phyloP scores from a whole-genome alignment of 2,113 vertebrate genomes.

The Falcunculus frontatus region DNA sequence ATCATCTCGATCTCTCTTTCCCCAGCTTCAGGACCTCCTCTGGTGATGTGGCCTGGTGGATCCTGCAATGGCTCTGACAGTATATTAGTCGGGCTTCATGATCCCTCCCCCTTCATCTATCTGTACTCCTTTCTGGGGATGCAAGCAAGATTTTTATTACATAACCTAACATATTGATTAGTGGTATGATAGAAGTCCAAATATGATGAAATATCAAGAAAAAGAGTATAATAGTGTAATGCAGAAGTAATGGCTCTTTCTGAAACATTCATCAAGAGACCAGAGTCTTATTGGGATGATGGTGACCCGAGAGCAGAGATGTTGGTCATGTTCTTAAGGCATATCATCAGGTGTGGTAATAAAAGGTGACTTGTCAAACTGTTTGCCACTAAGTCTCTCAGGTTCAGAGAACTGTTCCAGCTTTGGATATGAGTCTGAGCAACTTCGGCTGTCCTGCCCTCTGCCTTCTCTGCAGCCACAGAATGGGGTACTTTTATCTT shows the following conservation, averaged over 20 bases:
- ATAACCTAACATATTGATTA: neutral
- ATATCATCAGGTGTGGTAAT: neutral
- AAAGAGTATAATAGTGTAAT: neutral
- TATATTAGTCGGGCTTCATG: neutral
- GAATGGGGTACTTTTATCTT: neutral
- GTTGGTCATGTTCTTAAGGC: fast-evolving
- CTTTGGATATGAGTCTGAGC: neutral
- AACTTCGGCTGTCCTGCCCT: neutral
- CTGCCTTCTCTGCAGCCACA: neutral
- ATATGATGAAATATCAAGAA: neutral
- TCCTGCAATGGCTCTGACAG: neutral
- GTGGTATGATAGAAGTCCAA: neutral
- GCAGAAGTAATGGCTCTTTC: neutral
- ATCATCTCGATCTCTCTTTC: neutral
- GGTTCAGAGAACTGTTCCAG: neutral
- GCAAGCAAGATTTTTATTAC: neutral
- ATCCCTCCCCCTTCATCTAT: fast-evolving
- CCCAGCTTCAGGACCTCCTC: neutral
- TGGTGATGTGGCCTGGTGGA: neutral
- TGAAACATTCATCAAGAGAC: neutral
- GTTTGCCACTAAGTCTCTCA: neutral
- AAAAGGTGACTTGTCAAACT: neutral
- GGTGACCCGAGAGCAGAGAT: neutral
- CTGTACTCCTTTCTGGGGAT: neutral
- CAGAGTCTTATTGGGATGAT: neutral